These are phyloP conservation scores for Etheostoma spectabile DNA, from an alignment of 2,113 vertebrate species.

Conservation along the genomic window DNA sequence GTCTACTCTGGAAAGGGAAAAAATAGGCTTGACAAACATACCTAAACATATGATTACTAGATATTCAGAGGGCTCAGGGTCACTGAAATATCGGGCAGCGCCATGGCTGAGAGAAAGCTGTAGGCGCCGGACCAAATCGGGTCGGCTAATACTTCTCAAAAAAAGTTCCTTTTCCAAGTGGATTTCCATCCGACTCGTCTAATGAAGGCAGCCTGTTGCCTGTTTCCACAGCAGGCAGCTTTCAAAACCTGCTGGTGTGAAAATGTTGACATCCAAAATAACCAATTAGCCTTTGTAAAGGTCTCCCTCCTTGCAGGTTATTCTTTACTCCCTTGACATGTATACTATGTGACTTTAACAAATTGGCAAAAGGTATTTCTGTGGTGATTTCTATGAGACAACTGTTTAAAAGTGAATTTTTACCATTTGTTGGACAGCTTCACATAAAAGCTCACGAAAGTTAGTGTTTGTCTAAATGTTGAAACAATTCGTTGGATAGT, in stretches of 20 bases:
- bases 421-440: not conserved
- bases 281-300: constrained; percentile 47
- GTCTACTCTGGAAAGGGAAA: not conserved
- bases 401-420: not conserved
- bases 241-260: constrained; percentile 13
- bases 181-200: constrained; percentile 30
- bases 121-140: constrained; percentile 34
- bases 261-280: constrained; percentile 48
- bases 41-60: constrained; percentile 12
- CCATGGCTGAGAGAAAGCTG: constrained; percentile 27
- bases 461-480: not conserved
- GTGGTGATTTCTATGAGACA: constrained; percentile 6
- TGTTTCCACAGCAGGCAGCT: constrained; percentile 15
- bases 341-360: not conserved
- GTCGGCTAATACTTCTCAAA: constrained; percentile 26
- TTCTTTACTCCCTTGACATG: constrained; percentile 10
- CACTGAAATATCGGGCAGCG: not conserved
- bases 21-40: not conserved
- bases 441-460: not conserved
- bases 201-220: constrained; percentile 24
- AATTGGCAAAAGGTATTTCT: not conserved
- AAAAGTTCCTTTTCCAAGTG: constrained; percentile 31
- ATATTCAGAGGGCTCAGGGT: constrained; percentile 27
- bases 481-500: not conserved
- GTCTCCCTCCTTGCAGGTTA: constrained; percentile 32